Base-by-base conservation (phyloP, 2,797 vertebrate genomes). In the Cyprinodon diabolis region DNA sequence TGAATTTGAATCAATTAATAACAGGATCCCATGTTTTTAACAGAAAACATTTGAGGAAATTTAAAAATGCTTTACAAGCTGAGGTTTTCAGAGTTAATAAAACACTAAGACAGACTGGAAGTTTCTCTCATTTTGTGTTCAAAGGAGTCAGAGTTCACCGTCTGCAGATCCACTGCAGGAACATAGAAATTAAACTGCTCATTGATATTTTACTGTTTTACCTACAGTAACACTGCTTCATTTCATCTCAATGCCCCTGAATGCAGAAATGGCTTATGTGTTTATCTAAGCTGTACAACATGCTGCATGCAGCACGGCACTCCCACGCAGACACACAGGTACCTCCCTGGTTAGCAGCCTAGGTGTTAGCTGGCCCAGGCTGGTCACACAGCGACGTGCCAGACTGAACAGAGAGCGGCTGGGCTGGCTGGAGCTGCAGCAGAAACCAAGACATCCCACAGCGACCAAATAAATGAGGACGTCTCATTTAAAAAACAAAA, bases 161-260 rank as follows among this genome's bases (percentile, higher is more conserved):
- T 82, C 79, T 92, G 87, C 91, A 93, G 92, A 94, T 94, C 93
- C 93, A 93, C 93, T 72, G 74, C 72, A 81, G 74, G 76, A 76
- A 66, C 79, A 47, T 23, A 69, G 11, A 57, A 48, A 58, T 47
- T 23, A 52, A 71, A 73, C 40, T 19, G 35, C 10, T 30, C 56
- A 10, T 4, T 7, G 52, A 40, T 45, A 11, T 12, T 1, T 63
- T 43, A 21, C 37, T 6, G 13, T 23, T 14, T 11, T 23, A 0
- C 1, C 21, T 23, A 45, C 4, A 23, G n/a, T 43, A 45, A n/a
- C 15, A 9, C 12, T 21, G n/a, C 21, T 3, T 47, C 11, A n/a
- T n/a, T 19, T 60, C 8, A 30, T 5, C 25, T 54, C 45, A 25
- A 15, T 37, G 37, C 17, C 21, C 47, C 43, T 37, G 2, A 66